Conservation (phyloP, 1,140 invertebrate species). For the Listronotus oregonensis region DNA sequence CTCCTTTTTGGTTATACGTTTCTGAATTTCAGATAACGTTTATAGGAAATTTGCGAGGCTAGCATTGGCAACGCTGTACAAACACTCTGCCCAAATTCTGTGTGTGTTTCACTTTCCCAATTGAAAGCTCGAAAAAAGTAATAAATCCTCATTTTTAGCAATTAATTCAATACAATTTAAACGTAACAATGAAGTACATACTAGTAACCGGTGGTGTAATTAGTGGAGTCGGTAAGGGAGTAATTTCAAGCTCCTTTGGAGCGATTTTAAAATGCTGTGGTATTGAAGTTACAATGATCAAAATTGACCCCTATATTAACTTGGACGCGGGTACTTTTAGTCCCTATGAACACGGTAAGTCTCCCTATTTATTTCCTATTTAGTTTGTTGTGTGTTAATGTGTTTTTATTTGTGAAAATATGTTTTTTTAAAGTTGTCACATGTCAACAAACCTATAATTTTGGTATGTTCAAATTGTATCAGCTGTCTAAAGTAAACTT, state of each 20-base stretch:
- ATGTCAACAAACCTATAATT: neutral
- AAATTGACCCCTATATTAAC: slow-evolving; percentile 99
- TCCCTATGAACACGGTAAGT: slow-evolving; percentile 95
- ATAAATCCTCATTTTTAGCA: neutral
- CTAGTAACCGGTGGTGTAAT: slow-evolving; percentile 97
- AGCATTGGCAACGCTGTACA: no score
- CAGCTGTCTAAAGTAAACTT: no score
- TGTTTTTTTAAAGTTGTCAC: neutral
- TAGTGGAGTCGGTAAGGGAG: slow-evolving; percentile 97
- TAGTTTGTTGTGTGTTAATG: neutral
- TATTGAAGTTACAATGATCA: slow-evolving; percentile 93
- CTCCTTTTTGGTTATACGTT: no score
- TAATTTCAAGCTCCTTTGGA: slow-evolving; percentile 94
- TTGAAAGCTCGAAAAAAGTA: slow-evolving; percentile 17
- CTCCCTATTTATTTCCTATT: neutral
- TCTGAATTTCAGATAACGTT: no score
- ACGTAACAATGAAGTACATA: slow-evolving; percentile 80
- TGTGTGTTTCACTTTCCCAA: no score
- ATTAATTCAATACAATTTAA: neutral
- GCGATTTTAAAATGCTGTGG: slow-evolving; percentile 92
- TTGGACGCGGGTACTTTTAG: slow-evolving; percentile 99
- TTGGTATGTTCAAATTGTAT: neutral
- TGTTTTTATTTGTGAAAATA: neutral
- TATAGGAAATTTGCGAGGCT: no score
- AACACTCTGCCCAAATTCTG: no score